Conservation (phyloP, 2,888 invertebrate genomes). For the Notodonta dromedarius region DNA sequence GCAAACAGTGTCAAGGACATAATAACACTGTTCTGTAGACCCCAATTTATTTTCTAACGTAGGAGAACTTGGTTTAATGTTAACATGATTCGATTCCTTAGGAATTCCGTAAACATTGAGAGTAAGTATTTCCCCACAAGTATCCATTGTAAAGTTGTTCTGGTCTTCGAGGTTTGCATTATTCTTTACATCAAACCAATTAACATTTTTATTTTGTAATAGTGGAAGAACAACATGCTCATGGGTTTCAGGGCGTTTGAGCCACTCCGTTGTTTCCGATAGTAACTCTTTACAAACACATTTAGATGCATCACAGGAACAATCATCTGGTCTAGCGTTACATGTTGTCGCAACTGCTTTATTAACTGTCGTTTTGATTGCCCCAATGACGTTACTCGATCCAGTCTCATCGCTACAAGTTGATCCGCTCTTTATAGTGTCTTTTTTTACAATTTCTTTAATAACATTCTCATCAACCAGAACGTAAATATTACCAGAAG, state of each 20-base stretch:
- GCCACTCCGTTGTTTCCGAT: constrained; percentile 11
- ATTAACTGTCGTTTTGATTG: constrained; percentile 31
- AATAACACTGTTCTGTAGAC: constrained; percentile 39
- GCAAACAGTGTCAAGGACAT: constrained; percentile 38
- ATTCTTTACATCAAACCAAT: not conserved
- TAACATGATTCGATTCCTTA: constrained; percentile 38
- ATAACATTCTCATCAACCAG: constrained; percentile 45
- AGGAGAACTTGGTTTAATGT: constrained; percentile 43
- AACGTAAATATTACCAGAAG: constrained; percentile 60
- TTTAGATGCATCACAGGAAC: constrained; percentile 43
- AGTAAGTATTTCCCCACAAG: not conserved
- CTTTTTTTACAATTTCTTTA: constrained; percentile 27
- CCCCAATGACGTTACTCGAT: constrained; percentile 29
- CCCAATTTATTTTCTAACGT: constrained; percentile 14
- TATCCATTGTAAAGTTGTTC: not conserved
- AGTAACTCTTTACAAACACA: constrained; percentile 47
- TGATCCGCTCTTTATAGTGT: constrained; percentile 15
- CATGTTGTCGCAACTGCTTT: constrained; percentile 53
- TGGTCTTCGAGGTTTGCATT: not conserved
- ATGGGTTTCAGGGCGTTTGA: not conserved
- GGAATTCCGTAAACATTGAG: not conserved
- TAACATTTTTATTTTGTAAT: not conserved
- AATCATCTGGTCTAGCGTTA: constrained; percentile 34
- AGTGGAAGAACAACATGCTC: not conserved
- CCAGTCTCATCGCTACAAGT: constrained; percentile 4